Conservation (phyloP, 2,888 invertebrate genomes). For the Heliconius aoede region DNA sequence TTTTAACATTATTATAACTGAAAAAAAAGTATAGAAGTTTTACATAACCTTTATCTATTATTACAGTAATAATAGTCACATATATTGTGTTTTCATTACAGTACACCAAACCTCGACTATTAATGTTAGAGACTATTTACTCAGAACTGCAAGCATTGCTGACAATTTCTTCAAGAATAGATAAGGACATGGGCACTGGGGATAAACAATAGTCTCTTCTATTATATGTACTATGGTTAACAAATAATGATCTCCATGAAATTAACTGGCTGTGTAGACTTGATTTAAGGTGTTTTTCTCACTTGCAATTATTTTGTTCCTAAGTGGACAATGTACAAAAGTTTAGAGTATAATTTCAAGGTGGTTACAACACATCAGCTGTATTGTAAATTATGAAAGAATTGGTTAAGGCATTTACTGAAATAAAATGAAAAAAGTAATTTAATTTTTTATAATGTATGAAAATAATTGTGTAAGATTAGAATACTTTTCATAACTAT, state of each 20-base stretch:
- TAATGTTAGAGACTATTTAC: slow-evolving; percentile 73
- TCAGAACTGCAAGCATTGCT: slow-evolving; percentile 67
- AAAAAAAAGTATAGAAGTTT: too few relatives aligned
- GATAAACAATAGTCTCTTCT: slow-evolving; percentile 51
- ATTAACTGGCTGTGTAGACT: too few relatives aligned
- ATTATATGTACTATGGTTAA: not conserved
- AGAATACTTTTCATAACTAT: too few relatives aligned
- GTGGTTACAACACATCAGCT: too few relatives aligned
- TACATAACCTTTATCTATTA: not conserved
- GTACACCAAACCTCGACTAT: slow-evolving; percentile 74
- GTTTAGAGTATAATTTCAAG: too few relatives aligned
- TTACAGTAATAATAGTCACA: not conserved
- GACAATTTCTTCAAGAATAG: slow-evolving; percentile 53
- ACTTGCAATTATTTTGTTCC: too few relatives aligned
- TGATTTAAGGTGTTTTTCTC: too few relatives aligned
- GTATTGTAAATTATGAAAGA: not conserved
- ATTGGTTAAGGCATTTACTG: not conserved
- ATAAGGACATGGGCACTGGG: slow-evolving; percentile 54
- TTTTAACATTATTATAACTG: too few relatives aligned
- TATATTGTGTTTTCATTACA: slow-evolving; percentile 55
- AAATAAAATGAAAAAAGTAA: not conserved
- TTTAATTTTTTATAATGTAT: not conserved
- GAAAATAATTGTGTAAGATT: not conserved
- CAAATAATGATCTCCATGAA: too few relatives aligned
- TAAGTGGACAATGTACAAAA: too few relatives aligned